Evolutionary conservation across 2,113 vertebrate species (phyloP).

Genomic region (Chrysemys picta): DNA sequence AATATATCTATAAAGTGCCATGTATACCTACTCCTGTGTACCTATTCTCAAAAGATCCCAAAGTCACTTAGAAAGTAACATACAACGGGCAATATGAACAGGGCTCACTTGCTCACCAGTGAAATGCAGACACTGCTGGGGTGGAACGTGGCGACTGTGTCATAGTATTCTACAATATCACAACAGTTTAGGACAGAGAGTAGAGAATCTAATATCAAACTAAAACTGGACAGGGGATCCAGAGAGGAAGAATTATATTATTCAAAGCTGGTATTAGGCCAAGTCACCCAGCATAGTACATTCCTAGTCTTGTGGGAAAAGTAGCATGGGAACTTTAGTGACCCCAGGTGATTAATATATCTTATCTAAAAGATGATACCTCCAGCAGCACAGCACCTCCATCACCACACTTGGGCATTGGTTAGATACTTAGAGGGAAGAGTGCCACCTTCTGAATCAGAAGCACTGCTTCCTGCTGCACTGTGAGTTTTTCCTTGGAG

Average conservation of each 20-base stretch:
- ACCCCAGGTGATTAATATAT: not conserved
- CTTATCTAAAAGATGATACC: not conserved
- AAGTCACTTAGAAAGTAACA: not conserved
- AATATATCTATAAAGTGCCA: not conserved
- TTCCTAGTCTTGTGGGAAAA: constrained; percentile 28
- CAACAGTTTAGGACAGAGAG: not conserved
- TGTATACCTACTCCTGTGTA: not conserved
- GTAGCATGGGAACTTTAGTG: not conserved
- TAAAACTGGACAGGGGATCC: not conserved
- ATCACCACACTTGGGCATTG: not conserved
- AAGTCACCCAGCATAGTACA: constrained; percentile 26
- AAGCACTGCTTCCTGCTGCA: not conserved
- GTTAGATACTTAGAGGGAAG: not conserved
- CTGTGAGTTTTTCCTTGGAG: not conserved
- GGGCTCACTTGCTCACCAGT: not conserved
- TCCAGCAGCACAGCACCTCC: not conserved
- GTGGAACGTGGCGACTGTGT: not conserved
- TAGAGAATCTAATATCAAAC: not conserved
- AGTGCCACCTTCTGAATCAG: not conserved
- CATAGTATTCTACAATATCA: not conserved
- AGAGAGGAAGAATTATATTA: not conserved
- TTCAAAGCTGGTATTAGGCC: not conserved
- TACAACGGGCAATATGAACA: not conserved
- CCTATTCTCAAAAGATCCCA: not conserved
- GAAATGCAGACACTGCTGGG: not conserved